These are phyloP conservation scores for Melanchra persicariae DNA, from an alignment of 2,888 invertebrate genomes.

Conservation along the genomic window DNA sequence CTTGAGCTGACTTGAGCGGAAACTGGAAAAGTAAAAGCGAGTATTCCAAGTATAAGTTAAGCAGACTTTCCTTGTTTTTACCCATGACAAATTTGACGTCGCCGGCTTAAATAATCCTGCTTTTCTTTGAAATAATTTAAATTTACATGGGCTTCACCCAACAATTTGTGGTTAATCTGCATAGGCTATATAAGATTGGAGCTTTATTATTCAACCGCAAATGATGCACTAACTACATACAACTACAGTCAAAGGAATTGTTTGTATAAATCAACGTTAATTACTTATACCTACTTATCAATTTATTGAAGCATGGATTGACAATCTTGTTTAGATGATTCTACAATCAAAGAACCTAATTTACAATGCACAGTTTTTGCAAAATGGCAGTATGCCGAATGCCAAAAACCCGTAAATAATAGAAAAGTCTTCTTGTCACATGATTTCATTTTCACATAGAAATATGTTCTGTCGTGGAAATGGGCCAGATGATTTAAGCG, in stretches of 20 bases:
- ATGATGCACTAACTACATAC: not conserved
- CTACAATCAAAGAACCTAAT: conserved; percentile 1
- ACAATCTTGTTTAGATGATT: not conserved
- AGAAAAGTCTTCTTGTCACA: conserved; percentile 24
- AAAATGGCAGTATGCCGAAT: not conserved
- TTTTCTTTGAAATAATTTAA: conserved; percentile 26
- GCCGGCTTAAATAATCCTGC: not conserved
- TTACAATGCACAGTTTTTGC: conserved; percentile 19
- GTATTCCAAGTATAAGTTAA: conserved; percentile 13
- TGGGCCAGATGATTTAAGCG: conserved; percentile 29
- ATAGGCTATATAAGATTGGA: not conserved
- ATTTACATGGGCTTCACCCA: conserved; percentile 21
- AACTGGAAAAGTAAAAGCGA: conserved; percentile 42
- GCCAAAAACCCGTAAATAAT: conserved; percentile 27
- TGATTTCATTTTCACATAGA: conserved; percentile 21
- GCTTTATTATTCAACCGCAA: conserved; percentile 24
- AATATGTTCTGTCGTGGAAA: conserved; percentile 31
- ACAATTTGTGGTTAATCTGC: conserved; percentile 17
- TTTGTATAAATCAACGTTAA: not conserved
- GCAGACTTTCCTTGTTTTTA: conserved; percentile 33
- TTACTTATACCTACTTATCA: not conserved
- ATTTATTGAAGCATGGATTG: not conserved
- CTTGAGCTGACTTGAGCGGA: conserved; percentile 6
- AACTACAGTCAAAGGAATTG: not conserved
- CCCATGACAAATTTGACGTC: conserved; percentile 3